Evolutionary conservation across 2,888 invertebrate species (phyloP).

Genomic region (Nebria brevicollis): DNA sequence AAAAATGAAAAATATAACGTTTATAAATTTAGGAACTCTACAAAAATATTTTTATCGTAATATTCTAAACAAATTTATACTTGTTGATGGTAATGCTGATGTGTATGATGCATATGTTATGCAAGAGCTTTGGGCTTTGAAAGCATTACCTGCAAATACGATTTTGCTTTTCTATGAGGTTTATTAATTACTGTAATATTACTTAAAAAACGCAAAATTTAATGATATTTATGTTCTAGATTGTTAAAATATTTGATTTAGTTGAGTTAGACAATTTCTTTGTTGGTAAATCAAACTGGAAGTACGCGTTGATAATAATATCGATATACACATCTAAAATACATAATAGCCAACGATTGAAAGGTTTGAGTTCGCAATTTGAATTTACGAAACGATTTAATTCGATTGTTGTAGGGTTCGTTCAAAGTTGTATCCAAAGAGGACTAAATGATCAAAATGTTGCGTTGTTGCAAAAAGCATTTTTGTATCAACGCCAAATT

Average conservation of each 20-base stretch:
- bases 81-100: neutral
- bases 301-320: neutral
- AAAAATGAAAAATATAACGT: neutral
- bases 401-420: neutral
- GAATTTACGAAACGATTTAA: too few species aligned
- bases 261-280: neutral
- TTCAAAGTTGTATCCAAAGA: neutral
- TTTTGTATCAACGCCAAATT: neutral
- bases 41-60: neutral
- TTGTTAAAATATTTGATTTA: conserved; percentile 6
- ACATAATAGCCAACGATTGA: neutral
- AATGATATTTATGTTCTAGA: neutral
- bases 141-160: neutral
- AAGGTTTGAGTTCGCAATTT: neutral
- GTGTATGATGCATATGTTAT: conserved; percentile 5
- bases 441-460: neutral
- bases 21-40: neutral
- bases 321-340: neutral
- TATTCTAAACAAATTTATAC: neutral
- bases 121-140: neutral
- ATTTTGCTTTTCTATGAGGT: neutral
- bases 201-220: neutral
- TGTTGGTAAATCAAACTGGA: neutral
- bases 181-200: neutral
- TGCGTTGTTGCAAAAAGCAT: neutral